phyloP scores from a whole-genome alignment of 1,140 invertebrate species.

The Atta colombica region DNA sequence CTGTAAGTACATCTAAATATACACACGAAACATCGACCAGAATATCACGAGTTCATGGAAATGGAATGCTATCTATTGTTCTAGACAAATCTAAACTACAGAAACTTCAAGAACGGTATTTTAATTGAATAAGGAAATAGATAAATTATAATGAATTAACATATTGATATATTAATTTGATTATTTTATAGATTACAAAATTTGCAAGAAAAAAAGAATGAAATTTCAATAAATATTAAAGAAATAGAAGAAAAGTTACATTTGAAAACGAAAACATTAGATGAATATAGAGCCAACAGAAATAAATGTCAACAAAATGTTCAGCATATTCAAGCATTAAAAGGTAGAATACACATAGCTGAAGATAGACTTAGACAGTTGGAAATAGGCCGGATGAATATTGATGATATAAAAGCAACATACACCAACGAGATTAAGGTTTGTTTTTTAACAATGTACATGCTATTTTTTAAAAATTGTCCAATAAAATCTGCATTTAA shows the following conservation, averaged over 20 bases:
- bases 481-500: not conserved
- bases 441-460: not conserved
- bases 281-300: conserved; percentile 77
- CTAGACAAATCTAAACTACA: conserved; percentile 78
- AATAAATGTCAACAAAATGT: conserved; percentile 74
- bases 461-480: not conserved
- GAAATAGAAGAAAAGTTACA: conserved; percentile 79
- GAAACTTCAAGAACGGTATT: conserved; percentile 77
- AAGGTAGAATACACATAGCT: conserved; percentile 77
- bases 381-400: conserved; percentile 75
- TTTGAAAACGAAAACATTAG: conserved; percentile 75
- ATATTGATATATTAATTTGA: conserved; percentile 22
- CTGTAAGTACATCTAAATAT: conserved; percentile 86
- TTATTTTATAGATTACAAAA: conserved; percentile 75
- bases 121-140: conserved; percentile 20
- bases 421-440: conserved; percentile 78
- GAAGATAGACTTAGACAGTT: conserved; percentile 71
- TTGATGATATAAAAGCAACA: conserved; percentile 77
- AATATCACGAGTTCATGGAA: conserved; percentile 72
- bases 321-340: conserved; percentile 76
- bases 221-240: conserved; percentile 72
- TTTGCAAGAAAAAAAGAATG: conserved; percentile 72
- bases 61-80: conserved; percentile 77
- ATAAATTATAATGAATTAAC: conserved; percentile 9
- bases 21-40: conserved; percentile 85